Evolutionary conservation across 92 coral and sea anemone species (phyloP), one percentile per base, ranked within the genome.

Genomic region (Zoanthus sansibaricus): DNA sequence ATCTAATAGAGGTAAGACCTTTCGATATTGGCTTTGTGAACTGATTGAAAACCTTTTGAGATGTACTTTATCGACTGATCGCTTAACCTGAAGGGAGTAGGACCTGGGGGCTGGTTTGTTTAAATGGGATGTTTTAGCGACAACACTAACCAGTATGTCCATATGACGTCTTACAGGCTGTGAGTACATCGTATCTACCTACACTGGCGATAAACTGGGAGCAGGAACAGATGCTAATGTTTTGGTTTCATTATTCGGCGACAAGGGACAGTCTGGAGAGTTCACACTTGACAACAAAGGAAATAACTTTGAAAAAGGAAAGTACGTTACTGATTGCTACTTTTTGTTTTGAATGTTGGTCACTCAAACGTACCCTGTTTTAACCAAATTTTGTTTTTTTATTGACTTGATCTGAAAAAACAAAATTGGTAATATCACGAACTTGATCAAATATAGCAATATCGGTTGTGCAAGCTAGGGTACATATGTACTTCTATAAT

Each of bases 211-310:
- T 18, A 78, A 78, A 46, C 42, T 58, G 15, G 71, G 71, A 59
- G 83, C 83, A 6, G 83, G 83, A 1, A 78, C 83, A 25, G 83
- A 78, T 42, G 83, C 83, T 20, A 56, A 78, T 15, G 83, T 78
- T 8, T 16, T 78, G 42, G 72, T 78, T 9, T 58, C 71, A 21
- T 17, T 78, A 17, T 78, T 78, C 42, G 83, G 83, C 11, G 83
- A 78, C 30, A 47, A 56, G n/a, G 83, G 83, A 8, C 55, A 78
- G 7, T 32, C 83, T 15, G 72, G 72, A 18, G 83, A 78, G 21
- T 78, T 58, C n/a, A 78, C 3, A 5, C 72, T 78, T 10, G 83
- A 78, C 72, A 78, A 78, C 72, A 62, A 78, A 11, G 83, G 72
- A 37, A n/a, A 78, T 62, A 78, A 78, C 72, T 78, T 78, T 62